Base-by-base conservation (phyloP, 2,888 invertebrate species). In the Rotaria sp. region DNA sequence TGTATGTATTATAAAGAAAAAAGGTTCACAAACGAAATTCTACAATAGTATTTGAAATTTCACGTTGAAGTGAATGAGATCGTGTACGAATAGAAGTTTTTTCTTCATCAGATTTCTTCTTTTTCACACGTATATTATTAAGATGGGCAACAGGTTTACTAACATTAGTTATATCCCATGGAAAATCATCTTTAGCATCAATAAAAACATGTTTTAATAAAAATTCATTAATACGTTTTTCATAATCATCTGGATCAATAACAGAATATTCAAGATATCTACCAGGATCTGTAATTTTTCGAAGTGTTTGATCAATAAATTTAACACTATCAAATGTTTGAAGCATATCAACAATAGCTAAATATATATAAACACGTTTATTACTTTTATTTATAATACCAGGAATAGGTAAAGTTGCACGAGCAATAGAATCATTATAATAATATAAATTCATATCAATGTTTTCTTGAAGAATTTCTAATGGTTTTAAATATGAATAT, bases 281-380 rank as follows among this genome's bases (percentile, higher is more conserved):
- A 80, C 45, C 11, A 15, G 0, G 45, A 80, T 45, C 45, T 2
- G 24, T 45, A 26, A 80, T 26, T 41, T 45, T 41, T 80, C 45
- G 24, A n/a, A 2, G 45, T n/a, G 80, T 45, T 80, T 26, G 45
- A 45, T 80, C 80, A 26, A 80, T 2, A 4, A 45, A 11, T 80
- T 80, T 80, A n/a, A 80, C 45, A 80, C 45, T 80, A 80, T 80
- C 80, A 80, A 45, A 80, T 80, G 80, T 80, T 45, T 75, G 75
- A 41, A 75, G 41, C 41, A 75, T 75, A 75, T 75, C 75, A 24
- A 75, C 75, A 41, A 75, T 35, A 30, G 75, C 75, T 41, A 75
- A 41, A 75, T 75, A 75, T 1, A 75, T 75, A 41, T 75, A 75
- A 24, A 75, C 75, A 26, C 75, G 75, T 75, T 75, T 41, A 41